Conservation (phyloP, 1,140 invertebrate genomes). For the Globodera rostochiensis region DNA sequence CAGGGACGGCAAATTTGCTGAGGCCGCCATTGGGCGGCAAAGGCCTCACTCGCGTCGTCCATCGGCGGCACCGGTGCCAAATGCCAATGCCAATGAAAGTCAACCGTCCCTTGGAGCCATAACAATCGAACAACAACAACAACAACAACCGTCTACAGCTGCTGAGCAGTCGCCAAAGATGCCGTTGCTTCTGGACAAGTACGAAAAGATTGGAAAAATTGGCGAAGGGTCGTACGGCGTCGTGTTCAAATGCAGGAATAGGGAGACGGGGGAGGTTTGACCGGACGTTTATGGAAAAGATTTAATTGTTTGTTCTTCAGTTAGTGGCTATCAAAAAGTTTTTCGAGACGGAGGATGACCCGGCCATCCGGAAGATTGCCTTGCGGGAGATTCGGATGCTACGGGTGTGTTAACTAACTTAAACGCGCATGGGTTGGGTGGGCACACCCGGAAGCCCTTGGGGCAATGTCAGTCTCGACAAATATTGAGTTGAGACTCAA, state of each 20-base stretch:
- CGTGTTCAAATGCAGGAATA: slow-evolving; percentile 95
- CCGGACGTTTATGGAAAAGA: slow-evolving; percentile 79
- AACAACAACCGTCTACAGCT: background rate
- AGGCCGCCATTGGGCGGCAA: background rate
- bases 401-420: slow-evolving; percentile 74
- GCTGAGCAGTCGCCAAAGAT: slow-evolving; percentile 13
- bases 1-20: too few species aligned
- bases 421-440: too few species aligned
- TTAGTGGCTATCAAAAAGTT: slow-evolving; percentile 98
- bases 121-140: background rate
- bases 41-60: background rate
- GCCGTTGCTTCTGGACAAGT: slow-evolving; percentile 79
- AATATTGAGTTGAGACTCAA: too few species aligned
- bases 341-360: slow-evolving; percentile 97
- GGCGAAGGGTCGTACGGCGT: slow-evolving; percentile 98
- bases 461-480: too few species aligned
- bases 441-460: too few species aligned
- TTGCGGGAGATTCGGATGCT: slow-evolving; percentile 93
- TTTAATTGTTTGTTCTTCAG: slow-evolving; percentile 74
- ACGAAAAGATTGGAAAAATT: slow-evolving; percentile 91
- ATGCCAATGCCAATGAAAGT: background rate
- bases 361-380: slow-evolving; percentile 95
- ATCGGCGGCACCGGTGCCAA: background rate
- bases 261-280: slow-evolving; percentile 80
- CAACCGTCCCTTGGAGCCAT: background rate